A percentile compares a stretch with the other conserved stretches of the same genome.
These are phyloP conservation scores for Drosophila pullipes DNA, from an alignment of 2,888 invertebrate genomes.

Conservation along the genomic window DNA sequence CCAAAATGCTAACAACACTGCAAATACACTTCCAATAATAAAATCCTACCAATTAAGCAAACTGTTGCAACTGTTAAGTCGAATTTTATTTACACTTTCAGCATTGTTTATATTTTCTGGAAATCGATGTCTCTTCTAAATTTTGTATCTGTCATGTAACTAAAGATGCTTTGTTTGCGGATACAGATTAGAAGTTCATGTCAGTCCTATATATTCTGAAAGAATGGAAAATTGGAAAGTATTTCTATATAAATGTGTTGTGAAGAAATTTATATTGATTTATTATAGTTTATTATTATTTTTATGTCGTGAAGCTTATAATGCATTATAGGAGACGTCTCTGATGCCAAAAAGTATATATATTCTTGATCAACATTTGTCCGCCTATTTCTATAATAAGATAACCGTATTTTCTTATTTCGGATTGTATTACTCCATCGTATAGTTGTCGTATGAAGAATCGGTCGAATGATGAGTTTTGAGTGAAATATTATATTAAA, in stretches of 20 bases:
- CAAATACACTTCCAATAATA: constrained; percentile 62
- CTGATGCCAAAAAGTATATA: background rate
- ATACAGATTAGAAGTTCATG: background rate
- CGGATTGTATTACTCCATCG: background rate
- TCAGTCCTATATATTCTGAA: background rate
- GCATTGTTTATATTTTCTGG: constrained; percentile 1
- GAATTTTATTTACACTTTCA: background rate
- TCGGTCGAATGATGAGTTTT: background rate
- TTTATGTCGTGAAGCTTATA: background rate
- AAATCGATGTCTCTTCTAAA: background rate
- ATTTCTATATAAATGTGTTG: background rate
- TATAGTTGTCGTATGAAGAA: background rate
- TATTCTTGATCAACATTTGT: background rate
- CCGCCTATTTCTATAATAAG: background rate
- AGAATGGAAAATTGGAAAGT: background rate
- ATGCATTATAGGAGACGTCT: background rate
- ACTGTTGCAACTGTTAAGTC: background rate
- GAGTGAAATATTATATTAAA: background rate
- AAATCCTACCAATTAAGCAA: constrained; percentile 40
- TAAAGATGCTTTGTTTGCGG: background rate
- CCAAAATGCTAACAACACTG: constrained; percentile 24
- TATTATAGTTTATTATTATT: background rate
- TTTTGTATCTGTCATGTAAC: background rate
- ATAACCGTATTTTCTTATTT: background rate
- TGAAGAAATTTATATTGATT: background rate